phyloP scores from a whole-genome alignment of 2,888 invertebrate genomes.

The Lomographa bimaculata region DNA sequence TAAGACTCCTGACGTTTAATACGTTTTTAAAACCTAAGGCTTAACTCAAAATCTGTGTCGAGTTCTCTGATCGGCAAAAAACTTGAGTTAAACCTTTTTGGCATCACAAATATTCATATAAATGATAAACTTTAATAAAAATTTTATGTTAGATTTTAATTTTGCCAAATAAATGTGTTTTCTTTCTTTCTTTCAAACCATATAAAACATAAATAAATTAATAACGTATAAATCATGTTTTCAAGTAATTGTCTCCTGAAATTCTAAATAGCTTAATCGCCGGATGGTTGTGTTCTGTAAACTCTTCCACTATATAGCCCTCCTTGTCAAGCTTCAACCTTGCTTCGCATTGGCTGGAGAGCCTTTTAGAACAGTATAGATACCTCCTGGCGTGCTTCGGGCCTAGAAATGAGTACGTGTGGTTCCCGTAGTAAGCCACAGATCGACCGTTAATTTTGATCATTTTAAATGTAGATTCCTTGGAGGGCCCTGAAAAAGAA shows the following conservation, averaged over 20 bases:
- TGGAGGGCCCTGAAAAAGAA: too few relatives aligned
- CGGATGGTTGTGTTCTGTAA: slow-evolving; percentile 49
- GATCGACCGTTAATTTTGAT: slow-evolving; percentile 23
- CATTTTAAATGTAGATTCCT: slow-evolving; percentile 13
- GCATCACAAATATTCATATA: too few relatives aligned
- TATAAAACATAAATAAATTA: too few relatives aligned
- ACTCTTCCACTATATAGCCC: slow-evolving; percentile 42
- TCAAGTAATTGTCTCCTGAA: slow-evolving; percentile 12
- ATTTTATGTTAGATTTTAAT: too few relatives aligned
- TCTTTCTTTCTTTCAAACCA: too few relatives aligned
- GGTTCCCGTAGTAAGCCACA: slow-evolving; percentile 26
- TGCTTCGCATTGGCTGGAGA: slow-evolving; percentile 47
- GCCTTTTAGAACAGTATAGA: slow-evolving; percentile 59
- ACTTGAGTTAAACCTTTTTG: too few relatives aligned
- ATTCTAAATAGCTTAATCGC: slow-evolving; percentile 33
- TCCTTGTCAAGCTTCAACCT: slow-evolving; percentile 48
- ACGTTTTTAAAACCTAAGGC: too few relatives aligned
- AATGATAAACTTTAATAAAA: too few relatives aligned
- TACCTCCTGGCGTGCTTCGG: slow-evolving; percentile 52
- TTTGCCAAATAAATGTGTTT: too few relatives aligned
- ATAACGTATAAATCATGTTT: slow-evolving; percentile 5
- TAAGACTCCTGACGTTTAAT: too few relatives aligned
- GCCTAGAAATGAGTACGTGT: slow-evolving; percentile 48
- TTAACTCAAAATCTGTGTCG: too few relatives aligned
- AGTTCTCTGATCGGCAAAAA: too few relatives aligned